Base-by-base conservation (phyloP, 53 echinoderm and acorn worm genomes). In the Arbacia lixula region DNA sequence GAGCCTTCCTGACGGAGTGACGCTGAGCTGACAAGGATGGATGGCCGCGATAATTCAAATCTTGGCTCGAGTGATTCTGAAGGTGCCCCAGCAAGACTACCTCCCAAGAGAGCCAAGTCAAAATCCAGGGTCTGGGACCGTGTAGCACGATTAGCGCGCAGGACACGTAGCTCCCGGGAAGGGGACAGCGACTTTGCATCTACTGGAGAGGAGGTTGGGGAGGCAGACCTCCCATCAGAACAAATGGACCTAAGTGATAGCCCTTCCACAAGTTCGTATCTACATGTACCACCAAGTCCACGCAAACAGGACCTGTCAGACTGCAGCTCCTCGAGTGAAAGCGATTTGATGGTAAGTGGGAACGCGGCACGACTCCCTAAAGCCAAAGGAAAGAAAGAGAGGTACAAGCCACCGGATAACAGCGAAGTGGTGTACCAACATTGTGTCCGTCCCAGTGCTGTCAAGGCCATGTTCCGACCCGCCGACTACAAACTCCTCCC, bases 41-140 rank as follows among this genome's bases (percentile, higher is more conserved):
- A 77, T 20, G 77, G 77, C 1, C 88, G 53, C 6, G 88, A 85
- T 16, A 85, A 88, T 55, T 88, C 88, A 21, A 88, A 88, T 77
- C 32, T 73, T 49, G 88, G 88, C 6, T 88, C 88, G 50, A 94
- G 94, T 88, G 94, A 94, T 55, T 94, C 94, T 0, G 94, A 94
- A 35, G 89, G 94, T 21, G 66, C 85, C 66, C 73, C 92, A 14
- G 52, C 85, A 26, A 86, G 94, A 14, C 92, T 89, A 3, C 88
- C 91, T 29, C 62, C 91, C 11, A 92, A 95, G 60, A 83, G 94
- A 40, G 84, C 87, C 43, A 99, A 95, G 87, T 90, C 95, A 2
- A 92, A 90, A 72, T 85, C 94, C 55, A 88, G 92, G 58, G 94
- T 99, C 3, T 99, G 99, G 99, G 94, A 99, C 55, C 86, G 88